phyloP scores from a whole-genome alignment of 2,113 vertebrate genomes.

The Chauna torquata region DNA sequence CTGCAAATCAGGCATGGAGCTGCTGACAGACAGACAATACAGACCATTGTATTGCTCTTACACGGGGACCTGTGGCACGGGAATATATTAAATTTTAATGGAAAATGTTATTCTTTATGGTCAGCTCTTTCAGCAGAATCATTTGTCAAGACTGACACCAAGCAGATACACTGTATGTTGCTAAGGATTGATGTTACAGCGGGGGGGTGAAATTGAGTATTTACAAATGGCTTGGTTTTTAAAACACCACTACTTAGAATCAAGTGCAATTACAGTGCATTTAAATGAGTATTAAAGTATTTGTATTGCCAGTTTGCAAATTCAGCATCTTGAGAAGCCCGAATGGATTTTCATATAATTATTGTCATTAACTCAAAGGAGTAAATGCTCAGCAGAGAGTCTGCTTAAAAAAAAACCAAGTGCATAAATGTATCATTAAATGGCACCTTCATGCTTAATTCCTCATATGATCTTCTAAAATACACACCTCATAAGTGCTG shows the following conservation, averaged over 20 bases:
- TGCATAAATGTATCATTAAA: conserved; percentile 7
- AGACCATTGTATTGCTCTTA: not conserved
- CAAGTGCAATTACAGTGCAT: conserved; percentile 44
- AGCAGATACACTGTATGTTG: not conserved
- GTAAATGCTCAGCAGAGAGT: conserved; percentile 23
- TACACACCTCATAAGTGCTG: not conserved
- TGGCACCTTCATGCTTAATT: not conserved
- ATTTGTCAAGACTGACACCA: conserved; percentile 41
- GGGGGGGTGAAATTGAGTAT: not conserved
- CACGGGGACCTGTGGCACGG: not conserved
- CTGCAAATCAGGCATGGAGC: not conserved
- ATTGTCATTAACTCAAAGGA: conserved; percentile 44
- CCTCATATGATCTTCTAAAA: not conserved
- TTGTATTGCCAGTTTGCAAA: conserved; percentile 58
- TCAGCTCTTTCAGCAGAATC: conserved; percentile 28
- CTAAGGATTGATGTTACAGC: not conserved
- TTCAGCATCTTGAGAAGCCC: conserved; percentile 44
- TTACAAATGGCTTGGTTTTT: not conserved
- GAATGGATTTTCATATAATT: conserved; percentile 51
- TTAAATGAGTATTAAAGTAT: conserved; percentile 51
- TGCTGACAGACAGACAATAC: conserved; percentile 33
- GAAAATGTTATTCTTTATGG: conserved; percentile 37
- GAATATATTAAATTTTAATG: conserved; percentile 54
- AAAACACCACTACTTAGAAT: conserved; percentile 16
- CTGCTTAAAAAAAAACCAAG: not conserved